Evolutionary conservation across 2,113 vertebrate species (phyloP).

Genomic region (Megatriorchis doriae): DNA sequence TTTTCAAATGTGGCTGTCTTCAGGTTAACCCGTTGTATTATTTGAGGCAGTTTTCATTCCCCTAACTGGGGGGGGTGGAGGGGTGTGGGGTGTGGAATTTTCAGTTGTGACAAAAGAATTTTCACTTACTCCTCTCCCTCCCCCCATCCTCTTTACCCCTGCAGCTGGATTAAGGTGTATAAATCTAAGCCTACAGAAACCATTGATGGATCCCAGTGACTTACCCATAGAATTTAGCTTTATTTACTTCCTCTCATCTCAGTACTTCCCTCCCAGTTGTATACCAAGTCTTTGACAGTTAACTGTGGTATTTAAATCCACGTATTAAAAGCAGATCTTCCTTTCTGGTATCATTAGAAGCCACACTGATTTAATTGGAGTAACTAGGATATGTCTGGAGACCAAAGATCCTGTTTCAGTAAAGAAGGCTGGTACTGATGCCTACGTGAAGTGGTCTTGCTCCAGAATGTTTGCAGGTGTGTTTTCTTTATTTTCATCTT

Average conservation of each 20-base stretch:
- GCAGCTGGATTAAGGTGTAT: background rate
- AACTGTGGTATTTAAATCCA: background rate
- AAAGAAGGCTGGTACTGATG: background rate
- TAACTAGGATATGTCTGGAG: background rate
- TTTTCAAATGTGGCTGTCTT: slow-evolving; percentile 13
- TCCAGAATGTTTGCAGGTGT: background rate
- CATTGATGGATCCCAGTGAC: background rate
- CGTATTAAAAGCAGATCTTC: background rate
- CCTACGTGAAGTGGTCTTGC: background rate
- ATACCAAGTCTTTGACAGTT: background rate
- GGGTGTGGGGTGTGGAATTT: background rate
- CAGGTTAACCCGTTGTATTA: background rate
- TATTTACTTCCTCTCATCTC: background rate
- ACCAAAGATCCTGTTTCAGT: background rate
- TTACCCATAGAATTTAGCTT: background rate
- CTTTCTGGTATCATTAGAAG: background rate
- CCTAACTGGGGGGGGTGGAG: background rate
- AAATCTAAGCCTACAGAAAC: background rate
- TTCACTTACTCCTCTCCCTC: background rate
- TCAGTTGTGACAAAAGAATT: background rate
- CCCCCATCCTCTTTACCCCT: background rate
- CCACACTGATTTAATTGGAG: background rate
- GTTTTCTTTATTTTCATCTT: background rate
- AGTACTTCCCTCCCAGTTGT: background rate
- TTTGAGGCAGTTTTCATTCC: background rate